Conservation (phyloP, 2,888 invertebrate genomes). For the Aleiodes alternator region DNA sequence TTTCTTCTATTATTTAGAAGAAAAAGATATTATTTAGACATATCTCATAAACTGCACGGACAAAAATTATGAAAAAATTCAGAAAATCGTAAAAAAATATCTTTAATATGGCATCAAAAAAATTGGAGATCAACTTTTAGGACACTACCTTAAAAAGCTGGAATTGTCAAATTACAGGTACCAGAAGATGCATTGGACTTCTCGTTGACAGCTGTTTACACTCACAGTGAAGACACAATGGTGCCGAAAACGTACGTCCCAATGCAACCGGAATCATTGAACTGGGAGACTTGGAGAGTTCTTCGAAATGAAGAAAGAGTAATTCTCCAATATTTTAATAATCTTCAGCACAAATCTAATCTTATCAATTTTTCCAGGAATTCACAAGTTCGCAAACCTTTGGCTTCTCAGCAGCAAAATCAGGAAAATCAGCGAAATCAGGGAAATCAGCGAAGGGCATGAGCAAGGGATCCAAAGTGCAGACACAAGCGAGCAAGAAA, state of each 20-base stretch:
- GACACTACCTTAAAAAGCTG: background rate
- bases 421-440: background rate
- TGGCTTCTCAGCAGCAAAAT: background rate
- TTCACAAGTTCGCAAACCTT: background rate
- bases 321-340: too few relatives aligned
- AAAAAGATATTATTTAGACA: too few relatives aligned
- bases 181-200: conserved; percentile 85
- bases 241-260: conserved; percentile 76
- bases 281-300: conserved; percentile 81
- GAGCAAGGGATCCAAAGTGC: too few relatives aligned
- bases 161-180: conserved; percentile 69
- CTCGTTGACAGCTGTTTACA: conserved; percentile 81
- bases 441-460: background rate
- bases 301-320: conserved; percentile 78
- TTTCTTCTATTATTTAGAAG: too few relatives aligned
- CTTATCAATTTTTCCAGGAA: background rate
- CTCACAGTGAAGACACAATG: conserved; percentile 79
- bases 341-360: background rate
- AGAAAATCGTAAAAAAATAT: too few relatives aligned
- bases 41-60: too few relatives aligned
- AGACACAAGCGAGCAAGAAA: background rate
- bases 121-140: too few relatives aligned
- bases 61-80: too few relatives aligned
- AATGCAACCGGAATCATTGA: conserved; percentile 83
- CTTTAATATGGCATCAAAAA: too few relatives aligned